Evolutionary conservation across 2,113 vertebrate genomes (phyloP).

Genomic region (Amazona guildingii): DNA sequence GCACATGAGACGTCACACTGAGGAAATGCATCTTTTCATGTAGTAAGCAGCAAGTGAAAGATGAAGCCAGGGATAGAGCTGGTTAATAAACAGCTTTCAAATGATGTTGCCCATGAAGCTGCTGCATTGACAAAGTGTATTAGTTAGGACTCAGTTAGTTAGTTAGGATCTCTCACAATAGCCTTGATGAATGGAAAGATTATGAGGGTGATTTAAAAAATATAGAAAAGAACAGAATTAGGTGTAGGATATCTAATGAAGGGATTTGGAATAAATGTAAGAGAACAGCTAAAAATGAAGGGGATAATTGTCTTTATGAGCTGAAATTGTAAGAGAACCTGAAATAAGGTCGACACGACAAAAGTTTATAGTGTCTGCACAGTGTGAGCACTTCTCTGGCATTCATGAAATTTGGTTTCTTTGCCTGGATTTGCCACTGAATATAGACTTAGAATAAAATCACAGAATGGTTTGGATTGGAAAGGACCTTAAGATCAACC

Average conservation of each 20-base stretch:
- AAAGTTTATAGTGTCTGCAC: not conserved
- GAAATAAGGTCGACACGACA: not conserved
- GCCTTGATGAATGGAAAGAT: not conserved
- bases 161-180: not conserved
- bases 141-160: not conserved
- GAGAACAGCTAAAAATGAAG: not conserved
- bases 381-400: not conserved
- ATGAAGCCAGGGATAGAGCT: not conserved
- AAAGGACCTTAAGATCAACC: not conserved
- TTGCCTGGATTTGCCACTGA: not conserved
- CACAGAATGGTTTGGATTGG: not conserved
- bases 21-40: not conserved
- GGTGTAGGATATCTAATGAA: not conserved
- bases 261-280: not conserved
- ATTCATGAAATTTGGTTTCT: not conserved
- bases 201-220: not conserved
- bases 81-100: conserved; percentile 7
- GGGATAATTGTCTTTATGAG: not conserved
- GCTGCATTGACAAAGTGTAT: not conserved
- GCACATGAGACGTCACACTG: not conserved
- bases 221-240: not conserved
- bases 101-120: not conserved
- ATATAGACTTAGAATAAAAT: not conserved
- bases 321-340: not conserved
- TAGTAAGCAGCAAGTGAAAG: not conserved